These are phyloP conservation scores for Montipora foliosa DNA, from an alignment of 64 coral and sea anemone species.

Conservation along the genomic window DNA sequence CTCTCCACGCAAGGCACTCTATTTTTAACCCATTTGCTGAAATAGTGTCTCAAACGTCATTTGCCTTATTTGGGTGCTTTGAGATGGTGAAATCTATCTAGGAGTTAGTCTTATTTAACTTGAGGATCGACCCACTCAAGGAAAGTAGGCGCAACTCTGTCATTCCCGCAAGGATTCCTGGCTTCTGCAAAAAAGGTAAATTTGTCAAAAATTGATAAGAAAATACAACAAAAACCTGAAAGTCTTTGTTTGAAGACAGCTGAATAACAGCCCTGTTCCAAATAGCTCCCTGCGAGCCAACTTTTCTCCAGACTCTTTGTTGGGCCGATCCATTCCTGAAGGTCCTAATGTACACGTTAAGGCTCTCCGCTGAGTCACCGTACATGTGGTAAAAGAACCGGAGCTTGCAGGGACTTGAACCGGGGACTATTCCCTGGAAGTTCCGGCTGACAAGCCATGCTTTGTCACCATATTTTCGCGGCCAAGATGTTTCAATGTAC, in stretches of 20 bases:
- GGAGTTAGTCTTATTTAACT: too few species aligned
- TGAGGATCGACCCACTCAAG: too few species aligned
- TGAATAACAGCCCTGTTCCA: constrained; percentile 79
- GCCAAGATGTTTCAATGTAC: constrained; percentile 92
- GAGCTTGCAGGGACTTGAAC: constrained; percentile 60
- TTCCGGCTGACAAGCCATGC: constrained; percentile 81
- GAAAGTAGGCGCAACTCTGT: too few species aligned
- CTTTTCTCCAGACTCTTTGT: constrained; percentile 53
- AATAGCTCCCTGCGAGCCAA: constrained; percentile 72
- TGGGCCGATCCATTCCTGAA: constrained; percentile 60
- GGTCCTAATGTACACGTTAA: constrained; percentile 49
- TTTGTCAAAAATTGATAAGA: neutral
- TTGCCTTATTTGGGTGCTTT: too few species aligned
- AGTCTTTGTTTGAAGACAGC: constrained; percentile 67
- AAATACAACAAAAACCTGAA: constrained; percentile 54
- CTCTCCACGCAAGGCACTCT: too few species aligned
- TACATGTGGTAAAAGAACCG: constrained; percentile 95
- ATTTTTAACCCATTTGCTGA: too few species aligned
- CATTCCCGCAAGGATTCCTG: too few species aligned
- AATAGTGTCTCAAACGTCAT: too few species aligned
- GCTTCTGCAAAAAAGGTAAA: too few species aligned
- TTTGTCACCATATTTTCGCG: constrained; percentile 79
- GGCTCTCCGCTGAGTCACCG: constrained; percentile 39
- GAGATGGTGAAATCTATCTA: too few species aligned
- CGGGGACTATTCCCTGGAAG: constrained; percentile 54